phyloP scores from a whole-genome alignment of 1,140 invertebrate genomes.

The Macrobrachium nipponense region DNA sequence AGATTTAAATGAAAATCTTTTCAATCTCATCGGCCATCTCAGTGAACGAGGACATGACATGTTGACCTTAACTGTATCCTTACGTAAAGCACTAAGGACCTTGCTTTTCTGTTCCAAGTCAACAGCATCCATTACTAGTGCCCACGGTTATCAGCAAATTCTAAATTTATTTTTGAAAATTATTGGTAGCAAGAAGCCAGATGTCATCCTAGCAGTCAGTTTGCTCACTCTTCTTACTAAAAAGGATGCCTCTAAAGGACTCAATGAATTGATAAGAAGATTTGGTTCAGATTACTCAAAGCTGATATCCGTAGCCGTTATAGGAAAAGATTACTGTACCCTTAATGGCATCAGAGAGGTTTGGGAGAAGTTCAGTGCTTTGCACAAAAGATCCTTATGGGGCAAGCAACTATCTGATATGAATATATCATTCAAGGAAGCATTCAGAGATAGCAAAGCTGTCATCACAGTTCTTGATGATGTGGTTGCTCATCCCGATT shows the following conservation, averaged over 20 bases:
- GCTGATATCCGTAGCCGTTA: slow-evolving; percentile 38
- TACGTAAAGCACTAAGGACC: background rate
- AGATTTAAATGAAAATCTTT: slow-evolving; percentile 1
- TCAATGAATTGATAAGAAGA: slow-evolving; percentile 60
- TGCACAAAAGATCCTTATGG: slow-evolving; percentile 57
- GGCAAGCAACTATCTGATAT: slow-evolving; percentile 53
- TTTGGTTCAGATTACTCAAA: slow-evolving; percentile 60
- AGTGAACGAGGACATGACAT: slow-evolving; percentile 53
- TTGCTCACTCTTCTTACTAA: slow-evolving; percentile 47
- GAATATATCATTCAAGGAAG: slow-evolving; percentile 59
- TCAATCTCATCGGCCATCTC: slow-evolving; percentile 39
- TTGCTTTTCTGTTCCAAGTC: background rate
- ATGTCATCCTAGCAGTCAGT: slow-evolving; percentile 47
- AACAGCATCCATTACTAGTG: background rate
- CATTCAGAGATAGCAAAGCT: slow-evolving; percentile 49
- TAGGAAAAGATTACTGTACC: slow-evolving; percentile 56
- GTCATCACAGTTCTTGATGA: slow-evolving; percentile 32
- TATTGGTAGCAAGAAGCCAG: slow-evolving; percentile 41
- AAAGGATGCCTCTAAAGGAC: slow-evolving; percentile 47
- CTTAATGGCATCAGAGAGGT: slow-evolving; percentile 48
- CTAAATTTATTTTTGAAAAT: slow-evolving; percentile 56
- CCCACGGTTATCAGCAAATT: slow-evolving; percentile 36
- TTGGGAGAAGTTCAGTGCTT: slow-evolving; percentile 46
- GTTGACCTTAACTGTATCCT: slow-evolving; percentile 12
- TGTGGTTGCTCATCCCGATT: slow-evolving; percentile 48